Evolutionary conservation across 2,888 invertebrate genomes (phyloP).

Genomic region (Tridacna crocea): DNA sequence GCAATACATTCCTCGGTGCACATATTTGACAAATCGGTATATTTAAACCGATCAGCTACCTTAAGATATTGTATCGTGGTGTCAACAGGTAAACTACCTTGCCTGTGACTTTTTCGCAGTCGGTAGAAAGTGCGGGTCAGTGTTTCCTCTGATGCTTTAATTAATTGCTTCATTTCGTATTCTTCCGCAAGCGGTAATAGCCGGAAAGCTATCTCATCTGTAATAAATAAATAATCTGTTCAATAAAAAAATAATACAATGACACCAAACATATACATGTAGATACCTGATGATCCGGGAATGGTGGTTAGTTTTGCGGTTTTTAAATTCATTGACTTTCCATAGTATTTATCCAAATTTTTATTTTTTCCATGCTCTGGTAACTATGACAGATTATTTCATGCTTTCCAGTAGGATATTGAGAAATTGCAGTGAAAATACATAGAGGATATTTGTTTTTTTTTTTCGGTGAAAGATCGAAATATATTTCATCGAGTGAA

Average conservation of each 20-base stretch:
- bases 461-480: too few species aligned
- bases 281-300: too few species aligned
- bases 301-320: too few species aligned
- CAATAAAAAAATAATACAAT: slow-evolving; percentile 1
- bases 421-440: too few species aligned
- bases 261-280: background rate
- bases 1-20: slow-evolving; percentile 45
- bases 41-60: slow-evolving; percentile 48
- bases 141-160: slow-evolving; percentile 32
- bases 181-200: slow-evolving; percentile 49
- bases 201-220: slow-evolving; percentile 45
- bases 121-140: slow-evolving; percentile 41
- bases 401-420: too few species aligned
- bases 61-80: slow-evolving; percentile 34
- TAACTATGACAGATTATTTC: too few species aligned
- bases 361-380: too few species aligned
- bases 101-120: slow-evolving; percentile 31
- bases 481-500: too few species aligned
- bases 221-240: background rate
- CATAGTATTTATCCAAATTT: too few species aligned
- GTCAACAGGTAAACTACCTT: slow-evolving; percentile 42
- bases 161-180: slow-evolving; percentile 50
- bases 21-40: slow-evolving; percentile 34
- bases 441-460: too few species aligned
- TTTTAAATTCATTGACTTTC: too few species aligned